These are phyloP conservation scores for Simalia tracyae DNA, from an alignment of 2,797 vertebrate species.

Conservation along the genomic window DNA sequence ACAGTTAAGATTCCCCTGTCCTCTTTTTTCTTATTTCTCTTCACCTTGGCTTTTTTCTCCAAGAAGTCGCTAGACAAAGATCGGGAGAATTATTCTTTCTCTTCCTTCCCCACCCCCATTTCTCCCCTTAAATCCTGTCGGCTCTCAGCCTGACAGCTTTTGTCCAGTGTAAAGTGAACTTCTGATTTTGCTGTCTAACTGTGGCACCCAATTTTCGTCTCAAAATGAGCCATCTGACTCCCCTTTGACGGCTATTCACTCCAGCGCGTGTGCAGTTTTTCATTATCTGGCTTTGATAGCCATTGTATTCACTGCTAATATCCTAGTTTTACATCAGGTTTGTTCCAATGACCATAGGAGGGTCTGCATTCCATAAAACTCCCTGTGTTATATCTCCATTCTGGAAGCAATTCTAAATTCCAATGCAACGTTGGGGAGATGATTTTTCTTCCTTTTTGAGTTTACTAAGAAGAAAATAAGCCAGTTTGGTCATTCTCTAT, in stretches of 20 bases:
- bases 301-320: not conserved
- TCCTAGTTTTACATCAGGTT: not conserved
- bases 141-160: not conserved
- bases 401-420: not conserved
- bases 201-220: constrained; percentile 10
- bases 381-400: not conserved
- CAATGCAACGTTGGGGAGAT: not conserved
- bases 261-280: not conserved
- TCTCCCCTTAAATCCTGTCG: not conserved
- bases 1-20: not conserved
- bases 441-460: not conserved
- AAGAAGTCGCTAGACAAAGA: not conserved
- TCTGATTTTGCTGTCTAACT: constrained; percentile 30
- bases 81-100: not conserved
- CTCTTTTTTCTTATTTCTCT: not conserved
- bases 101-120: not conserved
- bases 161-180: constrained; percentile 1
- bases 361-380: not conserved
- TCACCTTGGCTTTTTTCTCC: not conserved
- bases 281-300: not conserved
- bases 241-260: not conserved
- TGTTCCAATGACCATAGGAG: not conserved
- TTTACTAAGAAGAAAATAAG: not conserved
- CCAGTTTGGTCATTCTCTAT: too few species aligned
- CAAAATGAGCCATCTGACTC: not conserved